Evolutionary conservation across 2,888 invertebrate genomes (phyloP), one percentile per base, ranked within the genome.

Genomic region (Drosophila testacea): DNA sequence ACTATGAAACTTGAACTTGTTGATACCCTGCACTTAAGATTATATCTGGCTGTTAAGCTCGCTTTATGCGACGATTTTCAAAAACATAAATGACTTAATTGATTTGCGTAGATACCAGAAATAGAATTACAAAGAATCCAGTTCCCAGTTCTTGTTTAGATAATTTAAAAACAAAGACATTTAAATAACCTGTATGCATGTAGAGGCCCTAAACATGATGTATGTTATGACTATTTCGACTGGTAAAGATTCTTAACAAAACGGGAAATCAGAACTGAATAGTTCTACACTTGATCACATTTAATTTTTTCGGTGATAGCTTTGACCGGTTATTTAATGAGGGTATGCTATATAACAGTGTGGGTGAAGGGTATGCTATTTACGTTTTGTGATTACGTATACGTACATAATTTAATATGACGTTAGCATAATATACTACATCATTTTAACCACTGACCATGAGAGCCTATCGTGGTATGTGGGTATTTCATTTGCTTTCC

Each of bases 391-490:
- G 48, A 6, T 34, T 44, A 48, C 22, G 22, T 55, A 47, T 59
- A 76, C 81, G 72, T 47, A 13, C n/a, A 7, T 32, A 32, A 44
- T 72, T 79, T 78, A 67, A 9, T 38, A 36, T 41, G 56, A 64
- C 44, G 42, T 39, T 41, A 22, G 34, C 36, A 32, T 22, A 22
- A 22, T 22, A 42, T 55, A 51, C 59, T 56, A 16, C 27, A 27
- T 22, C 6, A 50, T 50, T 50, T 27, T n/a, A 36, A 11, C 11
- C 22, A 27, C 36, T 80, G 76, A 75, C 82, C 82, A 66, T 84
- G 87, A 87, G 68, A 66, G 64, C 50, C 54, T 44, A 41, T 50
- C 13, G 39, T 61, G 34, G 4, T 36, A 22, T 34, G 55, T 13
- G 27, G 16, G 16, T 41, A 30, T 64, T 46, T 63, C 51, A 41